Base-by-base conservation (phyloP, 2,113 vertebrate species). In the Mellivora capensis region DNA sequence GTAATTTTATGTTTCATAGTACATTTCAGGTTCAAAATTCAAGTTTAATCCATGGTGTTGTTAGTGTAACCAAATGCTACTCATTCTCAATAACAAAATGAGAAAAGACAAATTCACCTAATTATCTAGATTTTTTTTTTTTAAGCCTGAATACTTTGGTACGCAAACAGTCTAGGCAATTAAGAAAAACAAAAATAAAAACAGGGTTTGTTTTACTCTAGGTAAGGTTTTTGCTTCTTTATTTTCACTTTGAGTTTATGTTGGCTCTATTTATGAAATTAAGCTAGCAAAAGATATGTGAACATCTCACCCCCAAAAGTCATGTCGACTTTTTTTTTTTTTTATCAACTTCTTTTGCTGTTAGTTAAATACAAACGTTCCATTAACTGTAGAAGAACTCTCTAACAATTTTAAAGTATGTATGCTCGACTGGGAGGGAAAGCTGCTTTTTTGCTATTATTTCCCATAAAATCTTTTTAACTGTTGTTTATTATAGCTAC, bases 401-500 rank as follows among this genome's bases (percentile, higher is more conserved):
- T 88, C 10, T 87, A 71, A 34, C 20, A 67, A 14, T 92, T 97
- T 95, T 91, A 79, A 96, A 94, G 52, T 81, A 18, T 29, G 84
- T 67, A 92, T 72, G 1, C 29, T 77, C 62, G 27, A 59, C 62
- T 42, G 6, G 18, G 25, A 89, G 20, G 83, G 7, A 95, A 87
- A 86, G 59, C 67, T 79, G 10, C 25, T 91, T 89, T 74, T 90
- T 69, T 67, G n/a, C 67, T 82, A 91, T 93, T 95, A 93, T 80
- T 96, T 97, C 15, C 77, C 79, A 93, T 96, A 96, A 97, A 97
- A 93, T 95, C 86, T 77, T 94, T 97, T 91, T 59, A 97, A 95
- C 76, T 90, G 37, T 77, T 97, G 92, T 97, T 98, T 98, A 96
- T 94, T 97, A 90, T 95, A 93, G 87, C 54, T 90, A 88, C 77